Conservation (phyloP, 2,888 invertebrate genomes). For the Papilio gigon region DNA sequence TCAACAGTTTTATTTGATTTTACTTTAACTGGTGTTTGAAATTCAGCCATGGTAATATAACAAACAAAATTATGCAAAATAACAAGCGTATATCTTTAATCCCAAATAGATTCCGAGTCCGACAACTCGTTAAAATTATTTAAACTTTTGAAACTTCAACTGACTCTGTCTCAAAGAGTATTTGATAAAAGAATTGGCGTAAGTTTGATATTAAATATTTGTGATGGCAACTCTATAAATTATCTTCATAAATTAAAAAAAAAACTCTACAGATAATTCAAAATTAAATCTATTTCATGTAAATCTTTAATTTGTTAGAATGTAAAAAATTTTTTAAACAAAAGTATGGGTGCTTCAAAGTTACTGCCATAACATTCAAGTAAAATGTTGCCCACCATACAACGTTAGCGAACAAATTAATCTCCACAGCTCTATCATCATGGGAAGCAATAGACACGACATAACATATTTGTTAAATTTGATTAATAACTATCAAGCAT, state of each 20-base stretch:
- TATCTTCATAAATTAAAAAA: background rate
- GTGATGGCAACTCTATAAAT: constrained; percentile 3
- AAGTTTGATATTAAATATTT: background rate
- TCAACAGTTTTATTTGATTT: constrained; percentile 58
- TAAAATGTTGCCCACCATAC: background rate
- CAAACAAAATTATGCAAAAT: background rate
- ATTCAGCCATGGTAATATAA: constrained; percentile 52
- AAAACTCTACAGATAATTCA: background rate
- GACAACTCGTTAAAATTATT: background rate
- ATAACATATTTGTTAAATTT: background rate
- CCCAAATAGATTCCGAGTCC: background rate
- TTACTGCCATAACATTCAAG: background rate
- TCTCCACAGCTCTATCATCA: background rate
- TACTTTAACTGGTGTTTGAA: constrained; percentile 72
- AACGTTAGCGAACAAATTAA: background rate
- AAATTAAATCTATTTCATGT: background rate
- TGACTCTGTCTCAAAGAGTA: constrained; percentile 3
- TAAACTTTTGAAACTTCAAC: constrained; percentile 16
- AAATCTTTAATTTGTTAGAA: too few relatives aligned
- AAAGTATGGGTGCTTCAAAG: background rate
- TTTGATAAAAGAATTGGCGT: background rate
- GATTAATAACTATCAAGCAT: too few relatives aligned
- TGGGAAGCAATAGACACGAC: background rate
- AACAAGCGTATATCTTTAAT: constrained; percentile 3
- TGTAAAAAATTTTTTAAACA: too few relatives aligned